Evolutionary conservation across 23 tunicate species (phyloP).

Genomic region (Styela plicata): DNA sequence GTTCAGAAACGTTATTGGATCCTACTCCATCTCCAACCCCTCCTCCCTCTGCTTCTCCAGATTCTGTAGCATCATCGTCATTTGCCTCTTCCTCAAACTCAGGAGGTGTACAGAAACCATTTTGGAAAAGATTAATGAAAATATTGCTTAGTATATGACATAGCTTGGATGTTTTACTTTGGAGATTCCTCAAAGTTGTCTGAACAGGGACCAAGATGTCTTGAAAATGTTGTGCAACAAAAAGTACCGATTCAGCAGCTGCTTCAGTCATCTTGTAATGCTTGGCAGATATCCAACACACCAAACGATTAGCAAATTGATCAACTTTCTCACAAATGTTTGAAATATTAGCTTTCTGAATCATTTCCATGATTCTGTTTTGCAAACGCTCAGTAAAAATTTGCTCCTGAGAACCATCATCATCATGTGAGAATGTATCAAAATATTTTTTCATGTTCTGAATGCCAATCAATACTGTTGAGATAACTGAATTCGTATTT

Average conservation of each 20-base stretch:
- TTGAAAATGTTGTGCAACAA: not conserved
- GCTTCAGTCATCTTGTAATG: not conserved
- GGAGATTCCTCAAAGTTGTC: not conserved
- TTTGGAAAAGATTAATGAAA: not conserved
- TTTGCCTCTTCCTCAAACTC: slow-evolving; percentile 25
- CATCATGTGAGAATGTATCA: not conserved
- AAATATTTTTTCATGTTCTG: not conserved
- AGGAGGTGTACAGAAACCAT: slow-evolving; percentile 19
- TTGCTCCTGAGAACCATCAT: not conserved
- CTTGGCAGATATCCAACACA: not conserved
- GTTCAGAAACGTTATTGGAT: slow-evolving; percentile 81
- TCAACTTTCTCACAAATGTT: not conserved
- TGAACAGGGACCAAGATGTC: not conserved
- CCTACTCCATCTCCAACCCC: slow-evolving; percentile 96
- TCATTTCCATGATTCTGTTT: not conserved
- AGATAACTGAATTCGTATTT: not conserved
- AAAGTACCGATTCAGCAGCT: not conserved
- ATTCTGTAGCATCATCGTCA: slow-evolving; percentile 64
- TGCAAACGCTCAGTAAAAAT: not conserved
- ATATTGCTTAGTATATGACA: slow-evolving; percentile 3
- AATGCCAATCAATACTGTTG: not conserved
- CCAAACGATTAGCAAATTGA: not conserved
- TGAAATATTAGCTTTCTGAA: not conserved
- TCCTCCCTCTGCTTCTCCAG: slow-evolving; percentile 63
- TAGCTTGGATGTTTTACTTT: slow-evolving; percentile 2